Evolutionary conservation across 2,888 invertebrate genomes (phyloP), one percentile per base, ranked within the genome.

Genomic region (Ecliptopera silaceata): DNA sequence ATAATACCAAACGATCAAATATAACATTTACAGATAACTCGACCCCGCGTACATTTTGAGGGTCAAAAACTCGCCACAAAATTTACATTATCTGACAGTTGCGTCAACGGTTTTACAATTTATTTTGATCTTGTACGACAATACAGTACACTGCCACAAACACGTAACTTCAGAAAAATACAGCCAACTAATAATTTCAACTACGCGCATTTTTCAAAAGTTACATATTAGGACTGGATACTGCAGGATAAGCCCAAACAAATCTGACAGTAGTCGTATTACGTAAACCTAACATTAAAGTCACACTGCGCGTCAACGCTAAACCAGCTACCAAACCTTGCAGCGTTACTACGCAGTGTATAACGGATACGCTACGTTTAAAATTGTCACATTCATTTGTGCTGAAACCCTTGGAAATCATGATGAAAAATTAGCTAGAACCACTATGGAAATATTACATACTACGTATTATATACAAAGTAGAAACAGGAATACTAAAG

Each of bases 391-490:
- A n/a, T n/a, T n/a, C n/a, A n/a, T n/a, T n/a, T n/a, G n/a, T n/a
- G n/a, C n/a, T n/a, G n/a, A n/a, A n/a, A n/a, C n/a, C n/a, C n/a
- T n/a, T 15, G 69, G 75, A 74, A 65, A 74, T 77, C 83, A 77
- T 83, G 79, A 83, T 77, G 79, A 79, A 81, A 82, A 77, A 80
- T 82, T 78, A 69, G 75, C 80, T 84, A 84, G 77, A 82, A 83
- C 78, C 79, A 77, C 82, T 81, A 82, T 76, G 78, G 78, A 82
- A 79, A 83, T 81, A 83, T 70, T 66, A 73, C 75, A 83, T 72
- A 79, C 88, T 88, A 88, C 79, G 77, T 84, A 83, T 80, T 81
- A 80, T 85, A 89, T 85, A 66, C 56, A 82, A 79, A 84, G 77
- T 86, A 85, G 80, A 82, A 63, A 83, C 82, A 79, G 81, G 77